These are phyloP conservation scores for Hippoglossus hippoglossus DNA, from an alignment of 2,797 vertebrate genomes.

Conservation along the genomic window DNA sequence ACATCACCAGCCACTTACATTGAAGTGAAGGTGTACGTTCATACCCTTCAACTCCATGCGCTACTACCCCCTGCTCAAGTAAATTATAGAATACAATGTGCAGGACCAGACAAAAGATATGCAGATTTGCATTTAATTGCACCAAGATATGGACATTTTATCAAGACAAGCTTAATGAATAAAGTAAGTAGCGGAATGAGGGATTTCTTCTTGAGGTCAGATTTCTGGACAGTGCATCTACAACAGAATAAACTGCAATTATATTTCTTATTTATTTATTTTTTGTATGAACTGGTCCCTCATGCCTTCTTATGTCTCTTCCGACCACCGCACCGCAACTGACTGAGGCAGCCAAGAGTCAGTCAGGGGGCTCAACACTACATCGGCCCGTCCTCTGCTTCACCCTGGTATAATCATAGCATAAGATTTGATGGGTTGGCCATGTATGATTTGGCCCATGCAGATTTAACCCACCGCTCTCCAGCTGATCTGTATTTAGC, in stretches of 20 bases:
- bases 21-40: slow-evolving; percentile 19
- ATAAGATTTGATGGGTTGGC: slow-evolving; percentile 24
- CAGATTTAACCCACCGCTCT: slow-evolving; percentile 30
- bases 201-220: slow-evolving; percentile 29
- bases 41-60: slow-evolving; percentile 2
- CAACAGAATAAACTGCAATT: slow-evolving; percentile 39
- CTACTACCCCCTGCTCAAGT: slow-evolving; percentile 1
- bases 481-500: slow-evolving; percentile 12
- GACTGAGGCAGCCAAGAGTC: slow-evolving; percentile 53
- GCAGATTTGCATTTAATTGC: slow-evolving; percentile 19
- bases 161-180: slow-evolving; percentile 1
- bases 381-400: slow-evolving; percentile 51
- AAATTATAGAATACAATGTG: slow-evolving; percentile 5
- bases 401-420: slow-evolving; percentile 41
- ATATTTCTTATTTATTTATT: slow-evolving; percentile 20
- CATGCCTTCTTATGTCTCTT: slow-evolving; percentile 36
- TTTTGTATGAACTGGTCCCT: slow-evolving; percentile 37
- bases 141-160: background rate
- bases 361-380: slow-evolving; percentile 36
- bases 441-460: slow-evolving; percentile 29
- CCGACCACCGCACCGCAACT: slow-evolving; percentile 64
- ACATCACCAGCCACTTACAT: slow-evolving; percentile 54
- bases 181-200: background rate
- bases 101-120: background rate
- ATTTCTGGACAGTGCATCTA: slow-evolving; percentile 26